phyloP scores from a whole-genome alignment of 1,140 invertebrate genomes.

The Mya arenaria region DNA sequence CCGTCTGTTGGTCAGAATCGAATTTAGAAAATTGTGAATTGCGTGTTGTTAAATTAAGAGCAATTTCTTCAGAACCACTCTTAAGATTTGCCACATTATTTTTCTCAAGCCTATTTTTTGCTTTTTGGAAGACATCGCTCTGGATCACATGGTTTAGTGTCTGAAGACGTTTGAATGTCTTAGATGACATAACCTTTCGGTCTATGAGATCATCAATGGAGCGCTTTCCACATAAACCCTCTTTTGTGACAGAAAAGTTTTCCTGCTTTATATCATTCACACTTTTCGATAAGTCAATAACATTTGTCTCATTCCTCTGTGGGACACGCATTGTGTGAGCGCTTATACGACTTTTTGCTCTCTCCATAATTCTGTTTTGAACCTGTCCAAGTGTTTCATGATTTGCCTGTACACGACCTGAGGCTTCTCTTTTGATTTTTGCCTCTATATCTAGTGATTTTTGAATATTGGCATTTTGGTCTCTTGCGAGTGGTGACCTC shows the following conservation, averaged over 20 bases:
- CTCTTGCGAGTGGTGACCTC: slow-evolving; percentile 31
- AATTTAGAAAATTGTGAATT: too few relatives aligned
- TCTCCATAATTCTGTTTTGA: slow-evolving; percentile 46
- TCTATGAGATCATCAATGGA: too few relatives aligned
- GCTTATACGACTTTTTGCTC: slow-evolving; percentile 38
- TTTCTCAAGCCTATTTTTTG: slow-evolving; percentile 45
- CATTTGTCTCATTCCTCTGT: neutral
- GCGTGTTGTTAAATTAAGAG: slow-evolving; percentile 40
- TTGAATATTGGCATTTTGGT: slow-evolving; percentile 8
- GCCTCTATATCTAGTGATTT: slow-evolving; percentile 36
- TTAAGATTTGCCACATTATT: neutral
- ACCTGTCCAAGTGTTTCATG: slow-evolving; percentile 41
- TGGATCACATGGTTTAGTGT: slow-evolving; percentile 46
- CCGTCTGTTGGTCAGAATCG: too few relatives aligned
- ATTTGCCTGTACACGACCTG: slow-evolving; percentile 27
- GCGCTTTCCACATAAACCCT: too few relatives aligned
- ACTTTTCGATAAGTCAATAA: slow-evolving; percentile 17
- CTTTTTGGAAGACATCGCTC: slow-evolving; percentile 51
- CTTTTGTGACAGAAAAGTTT: too few relatives aligned
- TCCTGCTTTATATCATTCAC: neutral
- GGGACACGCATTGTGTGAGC: slow-evolving; percentile 22
- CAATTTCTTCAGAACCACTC: neutral
- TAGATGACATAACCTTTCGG: slow-evolving; percentile 30
- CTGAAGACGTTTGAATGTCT: slow-evolving; percentile 37
- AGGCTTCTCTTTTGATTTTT: slow-evolving; percentile 43